Evolutionary conservation across 2,797 vertebrate species (phyloP), one percentile per base, ranked within the genome.

Genomic region (Neostethus bicornis): DNA sequence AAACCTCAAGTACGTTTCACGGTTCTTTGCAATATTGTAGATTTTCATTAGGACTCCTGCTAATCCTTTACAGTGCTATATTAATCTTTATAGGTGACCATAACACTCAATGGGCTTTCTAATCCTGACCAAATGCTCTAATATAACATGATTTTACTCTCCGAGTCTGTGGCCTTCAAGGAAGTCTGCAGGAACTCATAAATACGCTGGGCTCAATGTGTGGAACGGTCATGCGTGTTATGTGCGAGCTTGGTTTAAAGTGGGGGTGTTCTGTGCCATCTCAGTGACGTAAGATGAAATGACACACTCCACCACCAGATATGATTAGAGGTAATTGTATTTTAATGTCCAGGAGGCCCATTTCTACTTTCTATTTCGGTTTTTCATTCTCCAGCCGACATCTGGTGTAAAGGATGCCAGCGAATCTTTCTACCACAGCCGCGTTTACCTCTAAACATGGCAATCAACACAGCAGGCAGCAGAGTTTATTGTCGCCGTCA

Each of bases 351-450:
- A 73, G 66, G 70, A 76, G 83, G 72, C 74, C 63, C 64, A 17
- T 73, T 79, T 63, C 65, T 58, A 73, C 70, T 72, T 79, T 77
- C 58, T 34, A 52, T 71, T 81, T 66, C 61, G 17, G 65, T 59
- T 76, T 79, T 84, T 83, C n/a, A n/a, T n/a, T n/a, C 83, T 75
- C 77, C 21, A 61, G 70, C 65, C 41, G 41, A 86, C 83, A 86
- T 87, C 87, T 90, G 84, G 84, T 68, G 71, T 42, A 44, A 79
- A 76, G 81, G 81, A 71, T 11, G 65, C 54, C 80, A 43, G 69
- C 86, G 85, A 88, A 79, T 88, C 85, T 90, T 90, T 86, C 79
- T 75, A 85, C 83, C 87, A 78, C 74, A 70, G 67, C 73, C 42
- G 49, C 78, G 73, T 86, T 83, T 79, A 77, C 78, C 77, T 81